Evolutionary conservation across 2,888 invertebrate species (phyloP).

Genomic region (Malachius bipustulatus): DNA sequence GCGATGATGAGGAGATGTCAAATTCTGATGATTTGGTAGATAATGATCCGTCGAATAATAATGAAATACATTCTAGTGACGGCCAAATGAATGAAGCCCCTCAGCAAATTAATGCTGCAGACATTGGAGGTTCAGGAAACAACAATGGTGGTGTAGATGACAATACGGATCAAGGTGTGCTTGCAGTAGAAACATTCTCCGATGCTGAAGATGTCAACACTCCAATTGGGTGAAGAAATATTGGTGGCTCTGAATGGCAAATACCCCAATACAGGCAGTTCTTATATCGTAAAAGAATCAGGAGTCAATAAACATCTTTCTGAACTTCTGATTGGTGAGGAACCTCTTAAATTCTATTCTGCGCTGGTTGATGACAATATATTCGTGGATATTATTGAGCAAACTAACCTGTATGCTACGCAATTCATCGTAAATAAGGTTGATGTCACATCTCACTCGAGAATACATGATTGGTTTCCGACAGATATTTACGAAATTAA

Average conservation of each 20-base stretch:
- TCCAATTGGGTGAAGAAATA: neutral
- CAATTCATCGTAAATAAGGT: slow-evolving; percentile 12
- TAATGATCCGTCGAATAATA: too few species aligned
- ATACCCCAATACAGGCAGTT: slow-evolving; percentile 1
- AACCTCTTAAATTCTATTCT: slow-evolving; percentile 2
- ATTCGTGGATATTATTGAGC: slow-evolving; percentile 14
- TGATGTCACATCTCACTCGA: slow-evolving; percentile 12
- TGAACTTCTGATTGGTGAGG: slow-evolving; percentile 2
- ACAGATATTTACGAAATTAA: slow-evolving; percentile 16
- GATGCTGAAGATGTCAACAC: neutral
- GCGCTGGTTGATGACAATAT: slow-evolving; percentile 14
- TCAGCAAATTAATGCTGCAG: too few species aligned
- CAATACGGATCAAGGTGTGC: neutral
- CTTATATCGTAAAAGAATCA: slow-evolving; percentile 2
- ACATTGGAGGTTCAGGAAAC: neutral
- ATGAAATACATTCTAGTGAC: too few species aligned
- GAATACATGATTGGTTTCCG: slow-evolving; percentile 14
- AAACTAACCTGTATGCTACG: slow-evolving; percentile 17
- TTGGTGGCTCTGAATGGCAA: neutral
- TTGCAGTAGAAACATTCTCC: slow-evolving; percentile 3
- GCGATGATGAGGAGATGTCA: too few species aligned
- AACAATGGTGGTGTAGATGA: neutral
- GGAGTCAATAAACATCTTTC: slow-evolving; percentile 2
- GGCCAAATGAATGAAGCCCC: neutral
- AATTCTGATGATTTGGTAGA: too few species aligned